Conservation (phyloP, 2,888 invertebrate genomes). For the Limenitis camilla region DNA sequence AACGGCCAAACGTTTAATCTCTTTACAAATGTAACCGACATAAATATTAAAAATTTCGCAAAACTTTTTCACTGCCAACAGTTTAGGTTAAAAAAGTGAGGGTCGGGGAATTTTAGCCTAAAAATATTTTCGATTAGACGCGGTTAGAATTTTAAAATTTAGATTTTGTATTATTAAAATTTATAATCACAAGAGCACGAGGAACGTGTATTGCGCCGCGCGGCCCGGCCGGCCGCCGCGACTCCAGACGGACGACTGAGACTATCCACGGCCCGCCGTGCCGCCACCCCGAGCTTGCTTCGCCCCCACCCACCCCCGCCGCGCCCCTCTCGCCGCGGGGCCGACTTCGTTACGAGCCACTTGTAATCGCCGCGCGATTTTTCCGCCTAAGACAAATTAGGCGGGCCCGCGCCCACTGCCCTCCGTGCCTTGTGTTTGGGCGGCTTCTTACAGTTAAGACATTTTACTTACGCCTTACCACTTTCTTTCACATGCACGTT, state of each 20-base stretch:
- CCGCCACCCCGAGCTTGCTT: constrained; percentile 36
- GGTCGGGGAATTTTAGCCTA: constrained; percentile 59
- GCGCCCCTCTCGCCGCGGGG: constrained; percentile 38
- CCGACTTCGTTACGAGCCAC: constrained; percentile 75
- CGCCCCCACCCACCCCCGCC: constrained; percentile 33
- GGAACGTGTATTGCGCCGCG: constrained; percentile 73
- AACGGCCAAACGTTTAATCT: constrained; percentile 69
- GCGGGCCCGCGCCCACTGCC: constrained; percentile 56
- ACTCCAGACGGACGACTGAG: constrained; percentile 75
- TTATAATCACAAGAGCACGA: constrained; percentile 75
- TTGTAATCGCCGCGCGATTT: constrained; percentile 73
- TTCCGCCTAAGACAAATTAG: constrained; percentile 75
- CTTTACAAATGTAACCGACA: constrained; percentile 69
- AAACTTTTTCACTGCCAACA: constrained; percentile 64
- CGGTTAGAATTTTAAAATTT: constrained; percentile 46
- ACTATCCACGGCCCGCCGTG: constrained; percentile 48
- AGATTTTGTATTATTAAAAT: constrained; percentile 58
- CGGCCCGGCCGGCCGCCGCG: constrained; percentile 73
- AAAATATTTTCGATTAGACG: constrained; percentile 68
- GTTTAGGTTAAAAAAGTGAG: constrained; percentile 59
- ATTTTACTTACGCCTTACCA: constrained; percentile 45
- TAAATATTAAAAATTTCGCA: constrained; percentile 73
- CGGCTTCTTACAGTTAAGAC: constrained; percentile 57
- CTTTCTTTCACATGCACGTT: constrained; percentile 16
- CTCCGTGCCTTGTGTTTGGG: constrained; percentile 51